These are phyloP conservation scores for Aldabrachelys gigantea DNA, from an alignment of 2,113 vertebrate genomes.

Conservation along the genomic window DNA sequence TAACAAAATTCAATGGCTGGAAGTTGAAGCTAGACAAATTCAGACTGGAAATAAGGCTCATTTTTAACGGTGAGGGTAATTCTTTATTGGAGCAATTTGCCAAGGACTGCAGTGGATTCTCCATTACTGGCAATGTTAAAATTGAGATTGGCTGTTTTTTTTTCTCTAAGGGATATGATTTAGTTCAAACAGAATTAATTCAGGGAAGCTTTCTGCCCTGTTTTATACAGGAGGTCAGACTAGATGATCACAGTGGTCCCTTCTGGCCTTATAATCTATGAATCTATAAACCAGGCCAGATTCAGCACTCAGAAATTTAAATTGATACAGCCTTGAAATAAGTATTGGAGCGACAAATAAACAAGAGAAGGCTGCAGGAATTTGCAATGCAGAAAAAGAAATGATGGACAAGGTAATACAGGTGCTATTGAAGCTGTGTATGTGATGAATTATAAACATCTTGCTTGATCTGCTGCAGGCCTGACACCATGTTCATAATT, in stretches of 20 bases:
- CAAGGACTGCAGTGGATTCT: background rate
- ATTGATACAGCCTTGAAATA: background rate
- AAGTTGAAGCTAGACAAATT: background rate
- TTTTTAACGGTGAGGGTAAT: background rate
- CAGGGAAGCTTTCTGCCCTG: background rate
- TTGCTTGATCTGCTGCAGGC: background rate
- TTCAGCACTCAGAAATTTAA: background rate
- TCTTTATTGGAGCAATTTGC: background rate
- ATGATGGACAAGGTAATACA: background rate
- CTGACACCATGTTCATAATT: background rate
- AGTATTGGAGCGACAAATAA: background rate
- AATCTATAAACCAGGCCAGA: background rate
- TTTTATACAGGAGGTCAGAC: background rate
- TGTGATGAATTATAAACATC: background rate
- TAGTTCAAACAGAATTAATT: background rate
- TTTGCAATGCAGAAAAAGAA: background rate
- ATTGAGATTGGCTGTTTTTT: background rate
- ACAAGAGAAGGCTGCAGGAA: background rate
- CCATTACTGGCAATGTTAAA: no score
- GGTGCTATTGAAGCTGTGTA: background rate
- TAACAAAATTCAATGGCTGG: background rate
- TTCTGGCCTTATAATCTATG: background rate
- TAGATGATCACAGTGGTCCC: background rate
- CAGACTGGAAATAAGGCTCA: background rate
- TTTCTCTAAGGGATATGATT: background rate